Conservation (phyloP, 2,113 vertebrate species). For the Amblyopsis rosae region DNA sequence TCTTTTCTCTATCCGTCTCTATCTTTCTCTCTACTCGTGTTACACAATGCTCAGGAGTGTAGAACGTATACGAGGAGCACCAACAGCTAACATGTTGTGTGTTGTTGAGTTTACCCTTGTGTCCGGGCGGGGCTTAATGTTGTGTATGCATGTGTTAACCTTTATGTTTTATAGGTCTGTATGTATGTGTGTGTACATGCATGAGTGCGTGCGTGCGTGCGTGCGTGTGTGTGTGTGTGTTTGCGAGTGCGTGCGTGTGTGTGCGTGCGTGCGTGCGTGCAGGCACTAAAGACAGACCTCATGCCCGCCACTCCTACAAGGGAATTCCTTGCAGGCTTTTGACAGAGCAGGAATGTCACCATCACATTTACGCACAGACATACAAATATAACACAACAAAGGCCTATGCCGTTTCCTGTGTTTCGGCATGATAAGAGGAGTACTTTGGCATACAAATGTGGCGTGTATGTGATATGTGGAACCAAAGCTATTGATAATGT, state of each 20-base stretch:
- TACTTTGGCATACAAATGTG: not conserved
- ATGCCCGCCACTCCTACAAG: slow-evolving; percentile 72
- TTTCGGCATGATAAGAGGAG: not conserved
- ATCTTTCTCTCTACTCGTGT: slow-evolving; percentile 56
- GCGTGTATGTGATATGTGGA: no score
- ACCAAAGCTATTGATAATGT: no score
- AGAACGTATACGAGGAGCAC: slow-evolving; percentile 63
- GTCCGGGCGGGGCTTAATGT: slow-evolving; percentile 50
- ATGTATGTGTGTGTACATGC: not conserved
- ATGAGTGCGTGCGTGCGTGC: not conserved
- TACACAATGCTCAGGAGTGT: slow-evolving; percentile 75
- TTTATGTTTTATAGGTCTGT: not conserved
- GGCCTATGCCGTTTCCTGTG: slow-evolving; percentile 2
- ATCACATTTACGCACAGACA: slow-evolving; percentile 44
- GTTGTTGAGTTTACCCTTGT: slow-evolving; percentile 55
- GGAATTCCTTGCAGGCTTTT: slow-evolving; percentile 72
- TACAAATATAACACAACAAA: slow-evolving; percentile 35
- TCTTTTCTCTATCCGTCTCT: not conserved
- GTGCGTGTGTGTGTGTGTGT: slow-evolving; percentile 6
- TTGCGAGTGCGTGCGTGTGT: not conserved
- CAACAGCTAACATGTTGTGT: slow-evolving; percentile 62
- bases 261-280: slow-evolving; percentile 5
- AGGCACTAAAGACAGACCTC: slow-evolving; percentile 62
- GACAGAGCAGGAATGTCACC: slow-evolving; percentile 68
- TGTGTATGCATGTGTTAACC: not conserved